Conservation (phyloP, 2,888 invertebrate genomes). For the Aphidius colemani region DNA sequence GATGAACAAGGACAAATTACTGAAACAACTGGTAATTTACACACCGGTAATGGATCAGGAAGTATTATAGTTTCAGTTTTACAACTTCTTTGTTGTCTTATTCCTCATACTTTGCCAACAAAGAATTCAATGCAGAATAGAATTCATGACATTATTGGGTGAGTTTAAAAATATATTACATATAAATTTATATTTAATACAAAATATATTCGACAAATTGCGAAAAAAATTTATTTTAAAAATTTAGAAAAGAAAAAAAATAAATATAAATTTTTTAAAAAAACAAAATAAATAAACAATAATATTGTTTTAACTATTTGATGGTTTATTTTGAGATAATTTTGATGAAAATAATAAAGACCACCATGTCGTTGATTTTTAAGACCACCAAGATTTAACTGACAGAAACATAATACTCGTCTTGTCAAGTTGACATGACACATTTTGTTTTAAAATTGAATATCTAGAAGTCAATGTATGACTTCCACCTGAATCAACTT, state of each 20-base stretch:
- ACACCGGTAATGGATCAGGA: conserved; percentile 53
- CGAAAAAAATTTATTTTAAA: neutral
- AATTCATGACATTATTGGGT: conserved; percentile 66
- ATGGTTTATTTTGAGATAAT: no score
- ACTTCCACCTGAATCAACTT: conserved; percentile 56
- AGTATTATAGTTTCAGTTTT: conserved; percentile 61
- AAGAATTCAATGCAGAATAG: conserved; percentile 57
- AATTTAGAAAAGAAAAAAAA: neutral
- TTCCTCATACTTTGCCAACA: conserved; percentile 61
- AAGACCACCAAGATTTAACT: conserved; percentile 36
- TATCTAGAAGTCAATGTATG: conserved; percentile 42
- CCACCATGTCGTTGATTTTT: neutral
- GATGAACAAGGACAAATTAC: conserved; percentile 53
- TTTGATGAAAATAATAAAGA: conserved; percentile 1
- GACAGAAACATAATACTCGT: conserved; percentile 43
- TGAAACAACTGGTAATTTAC: conserved; percentile 41
- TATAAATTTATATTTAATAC: neutral
- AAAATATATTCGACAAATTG: neutral
- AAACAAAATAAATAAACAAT: no score
- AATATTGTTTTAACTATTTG: no score
- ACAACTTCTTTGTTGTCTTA: conserved; percentile 63
- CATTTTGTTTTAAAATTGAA: conserved; percentile 45
- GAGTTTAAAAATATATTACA: conserved; percentile 45
- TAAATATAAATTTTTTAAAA: neutral
- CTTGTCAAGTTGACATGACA: conserved; percentile 40